These are phyloP conservation scores for Corvus moneduloides DNA, from an alignment of 2,113 vertebrate genomes.

Conservation along the genomic window DNA sequence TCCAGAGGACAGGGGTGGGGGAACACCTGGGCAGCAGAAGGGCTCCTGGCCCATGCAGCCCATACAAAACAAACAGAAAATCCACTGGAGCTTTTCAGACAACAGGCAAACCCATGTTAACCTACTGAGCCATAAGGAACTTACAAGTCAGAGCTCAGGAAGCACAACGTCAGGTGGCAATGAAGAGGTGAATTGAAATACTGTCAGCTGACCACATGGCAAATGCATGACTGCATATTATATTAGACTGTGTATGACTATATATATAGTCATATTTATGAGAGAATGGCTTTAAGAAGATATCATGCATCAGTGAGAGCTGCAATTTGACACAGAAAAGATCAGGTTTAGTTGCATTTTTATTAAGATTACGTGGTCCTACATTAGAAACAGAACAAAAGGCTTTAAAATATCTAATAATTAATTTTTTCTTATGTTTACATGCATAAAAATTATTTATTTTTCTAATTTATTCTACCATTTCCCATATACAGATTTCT, in stretches of 20 bases:
- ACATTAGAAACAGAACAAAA: neutral
- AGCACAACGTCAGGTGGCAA: neutral
- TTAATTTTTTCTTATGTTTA: neutral
- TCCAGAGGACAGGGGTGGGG: rapidly evolving
- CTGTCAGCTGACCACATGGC: neutral
- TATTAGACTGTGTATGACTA: neutral
- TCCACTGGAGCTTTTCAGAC: neutral
- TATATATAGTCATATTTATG: neutral
- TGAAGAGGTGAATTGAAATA: neutral
- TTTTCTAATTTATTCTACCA: neutral
- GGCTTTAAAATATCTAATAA: neutral
- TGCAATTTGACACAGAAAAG: neutral
- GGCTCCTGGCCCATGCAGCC: neutral
- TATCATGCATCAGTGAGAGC: neutral
- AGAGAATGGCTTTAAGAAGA: neutral
- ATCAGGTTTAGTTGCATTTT: neutral
- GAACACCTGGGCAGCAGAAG: neutral
- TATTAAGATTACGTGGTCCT: neutral
- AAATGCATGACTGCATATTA: neutral
- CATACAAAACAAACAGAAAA: neutral
- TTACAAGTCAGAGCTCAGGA: neutral
- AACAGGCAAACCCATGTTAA: neutral
- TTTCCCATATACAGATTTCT: neutral
- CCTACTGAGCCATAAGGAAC: neutral
- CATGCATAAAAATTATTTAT: neutral